Conservation (phyloP, 2,797 vertebrate species). For the Sebastes goodei region DNA sequence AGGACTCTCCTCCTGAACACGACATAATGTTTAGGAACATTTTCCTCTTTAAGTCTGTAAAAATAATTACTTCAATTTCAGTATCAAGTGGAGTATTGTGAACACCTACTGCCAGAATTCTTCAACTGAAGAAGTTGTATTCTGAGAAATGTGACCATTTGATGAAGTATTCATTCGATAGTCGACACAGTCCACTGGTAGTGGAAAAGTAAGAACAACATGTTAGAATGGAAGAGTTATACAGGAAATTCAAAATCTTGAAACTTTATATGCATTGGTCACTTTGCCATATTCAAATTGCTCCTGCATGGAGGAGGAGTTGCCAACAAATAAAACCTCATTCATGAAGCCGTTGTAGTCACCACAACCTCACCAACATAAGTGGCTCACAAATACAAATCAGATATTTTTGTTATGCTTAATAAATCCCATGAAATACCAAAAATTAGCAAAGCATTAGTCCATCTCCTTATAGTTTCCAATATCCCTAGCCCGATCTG, state of each 20-base stretch:
- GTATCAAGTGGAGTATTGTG: not conserved
- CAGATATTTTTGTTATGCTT: not conserved
- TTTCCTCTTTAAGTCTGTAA: not conserved
- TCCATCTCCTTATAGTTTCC: not conserved
- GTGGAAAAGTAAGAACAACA: not conserved
- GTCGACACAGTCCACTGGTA: constrained; percentile 80
- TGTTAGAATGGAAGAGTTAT: not conserved
- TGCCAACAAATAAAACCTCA: not conserved
- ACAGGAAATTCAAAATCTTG: not conserved
- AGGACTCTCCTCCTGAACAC: constrained; percentile 86
- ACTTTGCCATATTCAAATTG: not conserved
- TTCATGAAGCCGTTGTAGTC: not conserved
- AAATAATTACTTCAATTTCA: not conserved
- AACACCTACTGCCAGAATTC: constrained; percentile 83
- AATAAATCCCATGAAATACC: not conserved
- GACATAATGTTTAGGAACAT: not conserved
- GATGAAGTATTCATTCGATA: constrained; percentile 77
- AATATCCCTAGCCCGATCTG: not conserved
- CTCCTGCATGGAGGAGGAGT: not conserved
- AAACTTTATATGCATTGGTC: not conserved
- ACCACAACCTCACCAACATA: too few relatives aligned
- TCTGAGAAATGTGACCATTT: constrained; percentile 29
- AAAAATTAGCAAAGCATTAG: not conserved
- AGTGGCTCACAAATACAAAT: too few relatives aligned
- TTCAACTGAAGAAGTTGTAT: constrained; percentile 71